Base-by-base conservation (phyloP, 2,888 invertebrate species). In the Axea sp. region DNA sequence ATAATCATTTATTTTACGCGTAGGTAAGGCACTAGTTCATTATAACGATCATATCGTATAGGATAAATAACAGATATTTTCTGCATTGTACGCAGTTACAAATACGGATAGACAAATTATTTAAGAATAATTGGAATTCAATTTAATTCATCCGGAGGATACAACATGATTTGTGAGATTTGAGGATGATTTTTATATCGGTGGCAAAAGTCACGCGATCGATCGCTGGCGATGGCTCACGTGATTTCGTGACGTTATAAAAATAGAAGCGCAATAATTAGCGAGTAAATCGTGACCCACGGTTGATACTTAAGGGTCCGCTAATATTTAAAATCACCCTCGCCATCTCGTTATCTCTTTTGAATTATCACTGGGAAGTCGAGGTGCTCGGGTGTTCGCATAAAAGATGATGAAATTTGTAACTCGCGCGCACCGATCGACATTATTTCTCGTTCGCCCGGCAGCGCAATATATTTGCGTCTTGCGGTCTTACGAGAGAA, bases 71-170 rank as follows among this genome's bases (percentile, higher is more conserved):
- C 11, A 24, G 12, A 2, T 12, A 24, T 24, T 24, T 12, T 3
- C 1, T 6, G 24, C 28, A 11, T 15, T 28, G 28, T n/a, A 24
- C 43, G 28, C 9, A 14, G 24, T 26, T 8, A 12, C 43, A 43
- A 43, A 43, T 26, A 8, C 43, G 43, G 15, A 9, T 14, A 5
- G 43, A 43, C 43, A 43, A 43, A 43, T 43, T 33, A 35, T 51
- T 51, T 22, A 22, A 12, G 49, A 51, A 51, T 51, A 33, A 51
- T 51, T 51, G 49, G 31, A 24, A 33, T 22, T 51, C 33, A 51
- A 51, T 33, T 51, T 51, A 33, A 35, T 51, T 12, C 35, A 4
- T 7, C 49, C 33, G 33, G 49, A 22, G 49, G 33, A 33, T 33
- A 33, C 24, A 33, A 2, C n/a, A 7, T 51, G 49, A 51, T 51